Base-by-base conservation (phyloP, 2,113 vertebrate genomes). In the Spea bombifrons region DNA sequence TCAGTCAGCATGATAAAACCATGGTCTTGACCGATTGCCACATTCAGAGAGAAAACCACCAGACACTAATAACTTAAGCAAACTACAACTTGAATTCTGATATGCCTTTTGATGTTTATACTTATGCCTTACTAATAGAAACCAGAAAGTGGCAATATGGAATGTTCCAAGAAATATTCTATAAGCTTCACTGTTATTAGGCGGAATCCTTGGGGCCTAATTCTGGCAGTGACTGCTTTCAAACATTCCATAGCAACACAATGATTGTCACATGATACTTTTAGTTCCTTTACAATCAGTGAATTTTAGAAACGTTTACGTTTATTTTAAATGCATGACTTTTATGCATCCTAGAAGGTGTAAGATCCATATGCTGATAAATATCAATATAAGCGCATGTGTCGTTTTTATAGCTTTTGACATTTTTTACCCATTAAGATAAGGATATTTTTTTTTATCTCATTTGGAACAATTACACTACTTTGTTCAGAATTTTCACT, bases 91-190 rank as follows among this genome's bases (percentile, higher is more conserved):
- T 44, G 71, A 81, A 67, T 66, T 47, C 7, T 67, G 4, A 43
- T 8, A 5, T 68, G 8, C 81, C 17, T 17, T 61, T 69, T 75
- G 77, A 67, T 67, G 50, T 75, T 75, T 69, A 73, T 78, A 12
- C 3, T 67, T 76, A 61, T 75, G 4, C 59, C 76, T 76, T 64
- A 10, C 5, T 75, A 73, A 5, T 12, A 85, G 71, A 83, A 82
- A 78, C 71, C 73, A 74, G 66, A 80, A 81, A 66, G n/a, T 8
- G 57, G 3, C 48, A 69, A 0, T 5, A 0, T 0, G 63, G 65
- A 66, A 81, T 79, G 78, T 81, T 81, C 9, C 46, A 15, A 47
- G 52, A 76, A 59, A 67, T 72, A 67, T 61, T 76, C 75, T 61
- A 57, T 66, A 52, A 81, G 49, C 12, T 72, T 65, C 69, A 50